Conservation (phyloP, 1,140 invertebrate species). For the Danaus melanippus region DNA sequence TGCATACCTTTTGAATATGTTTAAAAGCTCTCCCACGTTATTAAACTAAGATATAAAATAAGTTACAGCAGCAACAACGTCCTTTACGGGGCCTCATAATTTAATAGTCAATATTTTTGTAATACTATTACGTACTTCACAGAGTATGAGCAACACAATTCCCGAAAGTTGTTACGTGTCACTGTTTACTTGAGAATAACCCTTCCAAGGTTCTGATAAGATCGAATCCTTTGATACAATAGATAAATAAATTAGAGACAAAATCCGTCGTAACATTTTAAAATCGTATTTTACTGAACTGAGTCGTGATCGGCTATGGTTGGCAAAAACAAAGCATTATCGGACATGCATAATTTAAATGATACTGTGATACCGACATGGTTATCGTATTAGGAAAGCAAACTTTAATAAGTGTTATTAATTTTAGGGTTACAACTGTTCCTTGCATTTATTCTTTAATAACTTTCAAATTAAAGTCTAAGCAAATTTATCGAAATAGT, state of each 20-base stretch:
- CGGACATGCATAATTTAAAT: slow-evolving; percentile 39
- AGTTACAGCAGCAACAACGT: too few relatives aligned
- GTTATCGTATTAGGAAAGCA: slow-evolving; percentile 38
- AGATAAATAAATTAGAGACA: slow-evolving; percentile 53
- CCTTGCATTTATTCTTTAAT: too few relatives aligned
- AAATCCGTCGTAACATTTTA: slow-evolving; percentile 42
- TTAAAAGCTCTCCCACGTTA: slow-evolving; percentile 33
- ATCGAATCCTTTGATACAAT: slow-evolving; percentile 31
- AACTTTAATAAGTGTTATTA: slow-evolving; percentile 31
- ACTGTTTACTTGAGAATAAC: too few relatives aligned
- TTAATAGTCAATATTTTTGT: too few relatives aligned
- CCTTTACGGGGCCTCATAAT: too few relatives aligned
- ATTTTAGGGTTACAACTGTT: slow-evolving; percentile 21
- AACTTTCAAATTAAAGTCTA: too few relatives aligned
- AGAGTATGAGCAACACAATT: too few relatives aligned
- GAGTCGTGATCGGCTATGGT: slow-evolving; percentile 42
- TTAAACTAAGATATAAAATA: too few relatives aligned
- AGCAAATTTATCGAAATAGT: too few relatives aligned
- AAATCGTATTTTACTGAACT: slow-evolving; percentile 37
- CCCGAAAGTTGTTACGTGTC: too few relatives aligned
- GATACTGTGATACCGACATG: slow-evolving; percentile 34
- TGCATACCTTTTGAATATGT: slow-evolving; percentile 56
- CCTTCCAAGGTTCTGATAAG: too few relatives aligned
- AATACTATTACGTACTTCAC: too few relatives aligned
- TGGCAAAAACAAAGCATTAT: slow-evolving; percentile 44